A percentile compares a stretch with the other conserved stretches of the same genome.
Conservation (phyloP, 1,140 invertebrate genomes). For the Anadara kagoshimensis region DNA sequence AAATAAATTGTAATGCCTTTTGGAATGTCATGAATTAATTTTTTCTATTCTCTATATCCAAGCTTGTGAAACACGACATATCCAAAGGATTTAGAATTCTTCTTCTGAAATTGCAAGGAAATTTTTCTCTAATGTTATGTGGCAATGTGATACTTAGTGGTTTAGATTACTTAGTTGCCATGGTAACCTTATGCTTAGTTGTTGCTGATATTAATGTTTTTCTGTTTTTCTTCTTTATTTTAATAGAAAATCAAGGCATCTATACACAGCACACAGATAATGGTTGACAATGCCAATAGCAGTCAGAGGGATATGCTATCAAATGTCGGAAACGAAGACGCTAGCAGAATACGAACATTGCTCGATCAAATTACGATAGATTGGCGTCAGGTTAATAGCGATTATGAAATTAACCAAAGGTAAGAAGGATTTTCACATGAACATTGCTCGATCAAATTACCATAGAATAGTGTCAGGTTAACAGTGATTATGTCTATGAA, state of each 20-base stretch:
- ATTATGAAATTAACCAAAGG: constrained; percentile 78
- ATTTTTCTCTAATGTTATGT: too few species aligned
- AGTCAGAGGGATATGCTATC: constrained; percentile 73
- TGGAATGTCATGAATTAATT: too few species aligned
- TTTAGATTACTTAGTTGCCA: too few species aligned
- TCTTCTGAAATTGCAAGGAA: too few species aligned
- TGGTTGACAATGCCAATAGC: constrained; percentile 77
- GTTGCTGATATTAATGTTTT: not conserved
- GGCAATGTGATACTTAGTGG: too few species aligned
- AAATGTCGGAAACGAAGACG: constrained; percentile 67
- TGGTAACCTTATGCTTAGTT: not conserved
- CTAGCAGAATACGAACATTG: constrained; percentile 56
- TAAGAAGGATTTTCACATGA: constrained; percentile 60
- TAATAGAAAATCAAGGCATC: constrained; percentile 79
- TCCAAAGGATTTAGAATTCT: too few species aligned
- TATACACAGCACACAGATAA: constrained; percentile 77
- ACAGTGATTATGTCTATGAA: too few species aligned
- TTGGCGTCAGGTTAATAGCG: constrained; percentile 79
- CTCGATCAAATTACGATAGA: constrained; percentile 79
- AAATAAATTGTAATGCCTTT: too few species aligned
- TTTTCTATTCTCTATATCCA: too few species aligned
- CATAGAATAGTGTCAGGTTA: too few species aligned
- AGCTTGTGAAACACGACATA: too few species aligned
- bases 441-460: too few species aligned
- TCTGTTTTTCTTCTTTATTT: constrained; percentile 50